Conservation (phyloP, 2,113 vertebrate species). For the Rhipidura dahli region DNA sequence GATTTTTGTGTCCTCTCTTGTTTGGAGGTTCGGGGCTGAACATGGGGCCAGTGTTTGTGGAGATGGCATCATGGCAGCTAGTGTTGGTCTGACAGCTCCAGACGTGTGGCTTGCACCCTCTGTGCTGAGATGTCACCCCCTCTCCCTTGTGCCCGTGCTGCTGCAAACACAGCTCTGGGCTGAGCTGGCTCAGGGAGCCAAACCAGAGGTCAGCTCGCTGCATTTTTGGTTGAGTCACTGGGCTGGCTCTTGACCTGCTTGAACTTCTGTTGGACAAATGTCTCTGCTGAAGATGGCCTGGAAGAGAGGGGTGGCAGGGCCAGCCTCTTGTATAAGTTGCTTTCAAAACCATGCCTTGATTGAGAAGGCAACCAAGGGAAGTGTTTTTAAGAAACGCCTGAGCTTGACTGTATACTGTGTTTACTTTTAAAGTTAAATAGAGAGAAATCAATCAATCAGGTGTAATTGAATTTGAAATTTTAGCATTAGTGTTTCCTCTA, state of each 20-base stretch:
- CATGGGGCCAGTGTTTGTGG: background rate
- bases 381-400: background rate
- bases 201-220: background rate
- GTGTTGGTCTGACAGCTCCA: background rate
- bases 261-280: background rate
- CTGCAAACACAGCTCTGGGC: background rate
- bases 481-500: background rate
- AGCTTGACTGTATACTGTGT: background rate
- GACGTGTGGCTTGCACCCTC: background rate
- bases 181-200: background rate
- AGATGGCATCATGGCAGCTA: background rate
- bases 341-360: background rate
- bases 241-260: background rate
- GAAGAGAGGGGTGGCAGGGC: background rate
- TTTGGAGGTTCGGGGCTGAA: background rate
- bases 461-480: background rate
- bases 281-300: background rate
- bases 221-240: background rate
- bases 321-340: background rate
- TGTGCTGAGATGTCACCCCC: background rate
- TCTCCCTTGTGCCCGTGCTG: rapidly evolving
- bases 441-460: background rate
- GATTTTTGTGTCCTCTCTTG: background rate
- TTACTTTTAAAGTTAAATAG: background rate
- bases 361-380: background rate